Conservation (phyloP, 2,888 invertebrate species). For the Dorcus hopei region DNA sequence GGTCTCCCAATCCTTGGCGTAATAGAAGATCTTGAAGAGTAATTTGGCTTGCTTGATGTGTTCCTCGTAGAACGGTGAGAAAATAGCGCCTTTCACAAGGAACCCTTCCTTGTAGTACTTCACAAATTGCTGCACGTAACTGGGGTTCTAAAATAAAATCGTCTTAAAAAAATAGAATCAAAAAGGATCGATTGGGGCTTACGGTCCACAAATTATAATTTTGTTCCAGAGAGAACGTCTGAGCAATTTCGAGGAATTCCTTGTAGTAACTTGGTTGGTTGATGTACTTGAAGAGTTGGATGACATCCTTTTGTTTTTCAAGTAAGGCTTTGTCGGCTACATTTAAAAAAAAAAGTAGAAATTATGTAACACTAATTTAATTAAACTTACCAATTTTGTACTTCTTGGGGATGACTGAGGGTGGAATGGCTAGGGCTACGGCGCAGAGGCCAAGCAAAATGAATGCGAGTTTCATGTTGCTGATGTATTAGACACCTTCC, state of each 20-base stretch:
- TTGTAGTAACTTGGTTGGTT: slow-evolving; percentile 59
- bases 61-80: slow-evolving; percentile 58
- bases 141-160: slow-evolving; percentile 42
- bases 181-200: not conserved
- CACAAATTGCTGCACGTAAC: slow-evolving; percentile 57
- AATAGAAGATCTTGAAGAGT: slow-evolving; percentile 64
- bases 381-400: slow-evolving; percentile 47
- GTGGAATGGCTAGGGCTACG: slow-evolving; percentile 18
- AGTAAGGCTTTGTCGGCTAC: slow-evolving; percentile 28
- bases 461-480: slow-evolving; percentile 21
- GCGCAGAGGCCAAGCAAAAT: slow-evolving; percentile 15
- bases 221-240: slow-evolving; percentile 49
- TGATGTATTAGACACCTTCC: slow-evolving; percentile 1
- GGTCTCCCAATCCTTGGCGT: slow-evolving; percentile 67
- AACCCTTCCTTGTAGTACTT: slow-evolving; percentile 55
- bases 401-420: slow-evolving; percentile 33
- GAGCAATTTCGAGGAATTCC: slow-evolving; percentile 56
- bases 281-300: slow-evolving; percentile 60
- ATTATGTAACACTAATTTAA: not conserved
- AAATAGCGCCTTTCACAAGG: slow-evolving; percentile 59
- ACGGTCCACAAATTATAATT: not conserved
- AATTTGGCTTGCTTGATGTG: slow-evolving; percentile 62
- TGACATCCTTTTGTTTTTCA: slow-evolving; percentile 48
- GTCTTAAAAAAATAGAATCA: not conserved
- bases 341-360: not conserved